phyloP scores from a whole-genome alignment of 2,113 vertebrate genomes.

The Isurus oxyrinchus region DNA sequence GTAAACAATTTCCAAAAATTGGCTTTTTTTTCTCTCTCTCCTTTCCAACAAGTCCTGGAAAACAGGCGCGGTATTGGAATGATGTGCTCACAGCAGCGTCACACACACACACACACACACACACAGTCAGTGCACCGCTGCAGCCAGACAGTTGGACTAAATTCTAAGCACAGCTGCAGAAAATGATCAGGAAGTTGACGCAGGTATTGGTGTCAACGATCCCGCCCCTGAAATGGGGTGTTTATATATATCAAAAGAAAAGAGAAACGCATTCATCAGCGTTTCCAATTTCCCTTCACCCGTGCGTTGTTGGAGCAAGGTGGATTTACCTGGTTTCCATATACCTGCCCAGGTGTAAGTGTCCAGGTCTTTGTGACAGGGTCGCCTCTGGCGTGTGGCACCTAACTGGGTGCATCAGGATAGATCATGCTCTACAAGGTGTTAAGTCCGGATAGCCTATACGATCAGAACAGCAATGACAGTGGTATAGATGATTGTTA shows the following conservation, averaged over 20 bases:
- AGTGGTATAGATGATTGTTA: slow-evolving; percentile 40
- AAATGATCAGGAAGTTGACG: not conserved
- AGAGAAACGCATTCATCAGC: not conserved
- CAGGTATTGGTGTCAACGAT: not conserved
- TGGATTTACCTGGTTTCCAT: not conserved
- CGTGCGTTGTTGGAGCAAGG: not conserved
- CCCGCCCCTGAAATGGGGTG: not conserved
- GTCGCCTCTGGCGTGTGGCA: not conserved
- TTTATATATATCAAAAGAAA: not conserved
- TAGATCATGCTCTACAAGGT: slow-evolving; percentile 43
- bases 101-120: not conserved
- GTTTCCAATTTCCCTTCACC: not conserved
- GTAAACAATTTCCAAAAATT: not conserved
- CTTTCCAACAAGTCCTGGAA: not conserved
- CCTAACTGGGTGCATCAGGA: not conserved
- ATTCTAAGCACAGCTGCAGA: not conserved
- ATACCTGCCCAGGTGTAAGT: not conserved
- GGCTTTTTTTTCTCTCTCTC: not conserved
- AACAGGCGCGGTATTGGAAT: not conserved
- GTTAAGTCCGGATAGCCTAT: slow-evolving; percentile 37
- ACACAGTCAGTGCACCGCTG: not conserved
- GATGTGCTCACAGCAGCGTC: not conserved
- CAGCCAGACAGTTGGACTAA: not conserved
- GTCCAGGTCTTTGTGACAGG: not conserved
- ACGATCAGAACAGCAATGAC: slow-evolving; percentile 30